Percentiles rank a stretch among this genome's conserved stretches.
Evolutionary conservation across 1,140 invertebrate species (phyloP).

Genomic region (Cydia pomonella): DNA sequence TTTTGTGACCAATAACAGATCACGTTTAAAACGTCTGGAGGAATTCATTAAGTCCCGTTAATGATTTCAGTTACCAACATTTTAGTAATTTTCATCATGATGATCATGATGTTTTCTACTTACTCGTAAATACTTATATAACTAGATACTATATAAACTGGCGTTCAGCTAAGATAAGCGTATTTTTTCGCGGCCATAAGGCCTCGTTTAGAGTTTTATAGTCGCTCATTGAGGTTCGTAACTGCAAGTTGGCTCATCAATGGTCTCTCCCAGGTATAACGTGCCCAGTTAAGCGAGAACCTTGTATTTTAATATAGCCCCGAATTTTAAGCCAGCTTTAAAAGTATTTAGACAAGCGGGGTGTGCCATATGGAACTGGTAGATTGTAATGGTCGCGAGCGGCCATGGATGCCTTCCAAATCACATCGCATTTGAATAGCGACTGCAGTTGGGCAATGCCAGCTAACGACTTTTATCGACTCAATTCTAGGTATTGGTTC

Average conservation of each 20-base stretch:
- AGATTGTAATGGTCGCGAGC: constrained; percentile 47
- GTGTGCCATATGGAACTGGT: constrained; percentile 50
- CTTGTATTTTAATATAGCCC: constrained; percentile 36
- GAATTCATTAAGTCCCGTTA: too few species aligned
- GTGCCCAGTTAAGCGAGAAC: constrained; percentile 48
- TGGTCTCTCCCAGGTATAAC: constrained; percentile 54
- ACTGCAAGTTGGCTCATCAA: constrained; percentile 65
- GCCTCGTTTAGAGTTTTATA: constrained; percentile 64
- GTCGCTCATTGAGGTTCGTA: constrained; percentile 61
- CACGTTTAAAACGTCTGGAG: too few species aligned
- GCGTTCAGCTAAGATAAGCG: constrained; percentile 47
- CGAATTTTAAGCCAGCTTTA: constrained; percentile 38
- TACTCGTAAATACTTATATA: background rate
- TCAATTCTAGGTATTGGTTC: constrained; percentile 38
- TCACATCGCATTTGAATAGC: constrained; percentile 64
- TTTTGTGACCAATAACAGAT: too few species aligned
- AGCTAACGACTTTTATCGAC: constrained; percentile 52
- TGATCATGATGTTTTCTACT: too few species aligned
- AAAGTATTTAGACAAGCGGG: constrained; percentile 33
- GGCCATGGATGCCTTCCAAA: constrained; percentile 62
- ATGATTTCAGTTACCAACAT: too few species aligned
- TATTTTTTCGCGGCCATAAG: constrained; percentile 54
- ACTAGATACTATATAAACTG: background rate
- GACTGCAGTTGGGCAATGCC: constrained; percentile 55
- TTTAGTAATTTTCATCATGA: too few species aligned